Evolutionary conservation across 2,888 invertebrate species (phyloP), one percentile per base, ranked within the genome.

Genomic region (Dryomyza anilis): DNA sequence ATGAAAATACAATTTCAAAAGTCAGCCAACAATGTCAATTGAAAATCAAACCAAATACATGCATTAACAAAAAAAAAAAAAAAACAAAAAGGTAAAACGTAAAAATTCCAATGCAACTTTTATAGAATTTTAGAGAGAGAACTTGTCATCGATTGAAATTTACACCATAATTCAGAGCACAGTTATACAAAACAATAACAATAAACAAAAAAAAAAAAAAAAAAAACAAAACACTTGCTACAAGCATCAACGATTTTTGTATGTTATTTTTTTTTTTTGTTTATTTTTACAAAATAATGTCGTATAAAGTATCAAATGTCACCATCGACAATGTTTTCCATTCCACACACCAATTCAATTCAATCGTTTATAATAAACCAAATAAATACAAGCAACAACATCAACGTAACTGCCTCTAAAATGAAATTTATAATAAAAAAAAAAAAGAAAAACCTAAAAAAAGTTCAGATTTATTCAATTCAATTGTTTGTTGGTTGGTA

Each of bases 231-330:
- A 21, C 59, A 64, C 55, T 64, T 59, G 64, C 59, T 55, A 64
- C 64, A 59, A 53, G 43, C 52, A 2, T 19, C 21, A n/a, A 43
- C n/a, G n/a, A n/a, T n/a, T n/a, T n/a, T n/a, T n/a, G n/a, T n/a
- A n/a, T n/a, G n/a, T n/a, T n/a, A n/a, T n/a, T n/a, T n/a, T n/a
- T n/a, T n/a, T n/a, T n/a, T n/a, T n/a, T n/a, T n/a, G n/a, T n/a
- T n/a, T n/a, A n/a, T n/a, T n/a, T n/a, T n/a, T n/a, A n/a, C n/a
- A n/a, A n/a, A n/a, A n/a, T n/a, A n/a, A n/a, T n/a, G n/a, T n/a
- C n/a, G n/a, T n/a, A n/a, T n/a, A n/a, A n/a, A n/a, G 60, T 65
- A 61, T 65, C 65, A 56, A 48, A 61, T 65, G 60, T 39, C 65
- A 50, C 63, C 25, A 43, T 45, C 63, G 46, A 56, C 61, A n/a